phyloP scores from a whole-genome alignment of 1,140 invertebrate genomes.

The Cyrtorhinus lividipennis region DNA sequence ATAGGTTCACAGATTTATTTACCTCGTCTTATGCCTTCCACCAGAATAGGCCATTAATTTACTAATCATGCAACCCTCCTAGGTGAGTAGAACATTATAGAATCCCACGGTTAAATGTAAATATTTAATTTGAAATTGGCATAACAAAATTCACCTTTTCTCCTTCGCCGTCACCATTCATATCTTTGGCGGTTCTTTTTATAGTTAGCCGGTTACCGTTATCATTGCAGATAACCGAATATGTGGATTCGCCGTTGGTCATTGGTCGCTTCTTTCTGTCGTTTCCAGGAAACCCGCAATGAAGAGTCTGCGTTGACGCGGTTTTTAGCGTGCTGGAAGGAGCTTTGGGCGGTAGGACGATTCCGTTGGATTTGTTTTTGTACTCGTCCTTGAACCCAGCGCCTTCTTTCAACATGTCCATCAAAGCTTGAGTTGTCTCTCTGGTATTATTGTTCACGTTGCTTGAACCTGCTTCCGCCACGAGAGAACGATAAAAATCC shows the following conservation, averaged over 20 bases:
- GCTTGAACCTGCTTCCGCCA: conserved; percentile 35
- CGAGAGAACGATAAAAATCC: conserved; percentile 45
- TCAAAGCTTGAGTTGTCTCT: conserved; percentile 29
- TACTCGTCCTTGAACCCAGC: conserved; percentile 61
- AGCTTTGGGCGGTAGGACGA: conserved; percentile 49
- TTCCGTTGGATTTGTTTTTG: conserved; percentile 52
- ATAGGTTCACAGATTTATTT: too few relatives aligned
- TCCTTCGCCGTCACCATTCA: conserved; percentile 16
- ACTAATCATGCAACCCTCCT: too few relatives aligned
- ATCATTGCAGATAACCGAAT: conserved; percentile 62
- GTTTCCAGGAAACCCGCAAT: conserved; percentile 2
- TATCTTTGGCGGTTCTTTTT: conserved; percentile 52
- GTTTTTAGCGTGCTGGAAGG: conserved; percentile 3
- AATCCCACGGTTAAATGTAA: too few relatives aligned
- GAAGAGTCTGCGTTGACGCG: conserved; percentile 16
- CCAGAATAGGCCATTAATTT: too few relatives aligned
- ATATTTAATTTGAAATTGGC: too few relatives aligned
- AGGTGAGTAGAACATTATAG: too few relatives aligned
- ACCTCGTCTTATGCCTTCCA: too few relatives aligned
- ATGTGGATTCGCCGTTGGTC: conserved; percentile 52
- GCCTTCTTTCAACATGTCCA: conserved; percentile 61
- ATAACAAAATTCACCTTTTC: conserved; percentile 18
- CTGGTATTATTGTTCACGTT: conserved; percentile 30
- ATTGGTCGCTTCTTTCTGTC: conserved; percentile 31
- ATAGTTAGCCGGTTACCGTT: conserved; percentile 68